Percentiles rank a stretch among this genome's conserved stretches.
These are phyloP conservation scores for Temnothorax unifasciatus DNA, from an alignment of 2,888 invertebrate genomes.

Conservation along the genomic window DNA sequence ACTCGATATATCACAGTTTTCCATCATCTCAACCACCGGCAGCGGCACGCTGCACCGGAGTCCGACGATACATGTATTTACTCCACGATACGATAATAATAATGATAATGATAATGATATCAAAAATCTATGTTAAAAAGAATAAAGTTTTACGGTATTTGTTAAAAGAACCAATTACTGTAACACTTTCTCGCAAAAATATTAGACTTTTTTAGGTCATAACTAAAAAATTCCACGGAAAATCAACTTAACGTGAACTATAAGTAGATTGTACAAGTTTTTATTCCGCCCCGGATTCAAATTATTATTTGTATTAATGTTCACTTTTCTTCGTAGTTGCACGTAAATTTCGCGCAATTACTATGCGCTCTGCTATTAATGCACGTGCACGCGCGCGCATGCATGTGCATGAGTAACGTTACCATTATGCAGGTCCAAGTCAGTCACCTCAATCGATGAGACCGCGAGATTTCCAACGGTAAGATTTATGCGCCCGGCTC, in stretches of 20 bases:
- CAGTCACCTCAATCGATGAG: constrained; percentile 57
- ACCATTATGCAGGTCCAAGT: constrained; percentile 37
- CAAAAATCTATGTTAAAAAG: background rate
- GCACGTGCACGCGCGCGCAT: background rate
- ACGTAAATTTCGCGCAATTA: constrained; percentile 27
- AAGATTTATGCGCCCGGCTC: constrained; percentile 45
- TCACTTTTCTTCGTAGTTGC: background rate
- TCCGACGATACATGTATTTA: no score
- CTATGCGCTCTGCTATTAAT: constrained; percentile 11
- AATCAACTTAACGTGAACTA: background rate
- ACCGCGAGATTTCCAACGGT: constrained; percentile 52
- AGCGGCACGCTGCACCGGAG: no score
- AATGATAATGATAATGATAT: no score
- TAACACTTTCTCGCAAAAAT: background rate
- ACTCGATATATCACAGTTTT: no score
- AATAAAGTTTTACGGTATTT: background rate
- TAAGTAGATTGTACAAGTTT: background rate
- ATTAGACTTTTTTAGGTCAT: background rate
- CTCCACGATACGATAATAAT: no score
- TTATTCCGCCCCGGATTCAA: constrained; percentile 4
- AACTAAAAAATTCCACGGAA: background rate
- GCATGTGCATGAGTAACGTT: constrained; percentile 11
- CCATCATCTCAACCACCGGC: no score
- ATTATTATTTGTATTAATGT: constrained; percentile 25
- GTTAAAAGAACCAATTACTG: background rate